Base-by-base conservation (phyloP, 2,888 invertebrate genomes). In the Cremastobaeus sp. region DNA sequence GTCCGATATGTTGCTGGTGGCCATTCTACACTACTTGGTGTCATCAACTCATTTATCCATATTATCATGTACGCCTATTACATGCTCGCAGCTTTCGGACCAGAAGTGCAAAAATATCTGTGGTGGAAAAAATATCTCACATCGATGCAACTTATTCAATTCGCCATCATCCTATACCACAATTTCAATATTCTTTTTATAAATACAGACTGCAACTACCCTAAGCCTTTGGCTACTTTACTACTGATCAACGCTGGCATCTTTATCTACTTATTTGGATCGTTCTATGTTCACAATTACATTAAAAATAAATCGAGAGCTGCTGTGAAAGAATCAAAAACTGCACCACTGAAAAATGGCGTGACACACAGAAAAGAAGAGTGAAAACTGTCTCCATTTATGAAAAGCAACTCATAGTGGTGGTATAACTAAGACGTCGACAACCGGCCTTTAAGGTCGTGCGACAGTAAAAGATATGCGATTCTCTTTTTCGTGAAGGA, bases 121-220 rank as follows among this genome's bases (percentile, higher is more conserved):
- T 97, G 97, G 97, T 97, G 97, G 97, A 97, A 97, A 88, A 94
- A 92, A 82, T 95, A 97, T 86, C 91, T 97, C 82, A 97, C 97
- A 2, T 91, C 91, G 54, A 89, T 97, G 83, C 97, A 97, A 89
- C 90, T 97, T 89, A 94, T 95, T 88, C 95, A 95, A 87, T 95
- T 95, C 87, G 88, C 91, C 81, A 92, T 95, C 37, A 92, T 95
- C 83, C 91, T 94, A 83, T 89, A 92, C 59, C 95, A 95, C 85
- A 92, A 93, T 80, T 85, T 91, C 54, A 89, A 89, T 78, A 37
- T 78, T 8, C 6, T 79, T 2, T 54, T 79, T 15, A 8, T 65
- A 0, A 21, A 12, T 0, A 70, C 72, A 1, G 92, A 91, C 77
- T 91, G 76, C 89, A 89, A 78, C 83, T 92, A 93, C 80, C 94